Evolutionary conservation across 2,797 vertebrate species (phyloP).

Genomic region (Scarus forsteni): DNA sequence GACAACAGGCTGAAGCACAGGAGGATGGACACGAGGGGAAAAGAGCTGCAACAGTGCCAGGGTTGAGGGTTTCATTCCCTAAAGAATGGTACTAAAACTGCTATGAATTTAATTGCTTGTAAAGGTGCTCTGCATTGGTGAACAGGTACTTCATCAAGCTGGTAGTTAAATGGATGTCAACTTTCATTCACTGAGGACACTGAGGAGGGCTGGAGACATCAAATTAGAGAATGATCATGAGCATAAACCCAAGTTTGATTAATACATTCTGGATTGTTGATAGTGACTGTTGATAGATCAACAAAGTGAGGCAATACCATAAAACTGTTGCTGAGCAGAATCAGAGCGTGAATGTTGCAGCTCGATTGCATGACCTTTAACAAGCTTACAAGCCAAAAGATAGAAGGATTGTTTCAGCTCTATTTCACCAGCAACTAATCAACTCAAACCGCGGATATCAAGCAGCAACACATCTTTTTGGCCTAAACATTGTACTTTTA

Average conservation of each 20-base stretch:
- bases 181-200: background rate
- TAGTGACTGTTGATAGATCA: background rate
- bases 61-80: constrained; percentile 3
- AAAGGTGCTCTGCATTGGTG: background rate
- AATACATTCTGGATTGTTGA: background rate
- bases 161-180: background rate
- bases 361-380: background rate
- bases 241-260: too few relatives aligned
- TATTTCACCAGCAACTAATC: background rate
- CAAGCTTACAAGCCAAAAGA: background rate
- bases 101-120: background rate
- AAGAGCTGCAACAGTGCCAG: background rate
- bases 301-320: background rate
- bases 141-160: background rate
- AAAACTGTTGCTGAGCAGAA: background rate
- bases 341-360: background rate
- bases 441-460: background rate
- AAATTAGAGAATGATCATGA: background rate
- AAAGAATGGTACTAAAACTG: background rate
- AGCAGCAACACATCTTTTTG: too few relatives aligned
- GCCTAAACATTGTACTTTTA: too few relatives aligned
- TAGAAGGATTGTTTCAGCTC: background rate
- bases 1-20: constrained; percentile 17
- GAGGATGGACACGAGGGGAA: constrained; percentile 1
- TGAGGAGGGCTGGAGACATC: background rate